Base-by-base conservation (phyloP, 2,113 vertebrate genomes). In the Notiomystis cincta region DNA sequence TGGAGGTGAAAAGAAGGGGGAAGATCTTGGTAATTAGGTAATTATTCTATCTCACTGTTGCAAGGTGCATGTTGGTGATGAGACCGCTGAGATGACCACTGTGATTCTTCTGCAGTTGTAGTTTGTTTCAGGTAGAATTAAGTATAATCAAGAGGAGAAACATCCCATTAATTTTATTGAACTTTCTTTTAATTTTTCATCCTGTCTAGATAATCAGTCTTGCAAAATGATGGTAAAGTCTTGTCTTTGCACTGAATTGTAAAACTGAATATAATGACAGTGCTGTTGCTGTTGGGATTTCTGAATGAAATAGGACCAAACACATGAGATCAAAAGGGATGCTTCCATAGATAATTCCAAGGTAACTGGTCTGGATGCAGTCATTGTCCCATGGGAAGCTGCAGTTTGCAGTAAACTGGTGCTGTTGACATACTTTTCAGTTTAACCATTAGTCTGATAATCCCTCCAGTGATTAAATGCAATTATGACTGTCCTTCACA, bases 81-180 rank as follows among this genome's bases (percentile, higher is more conserved):
- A 69, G 44, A 53, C 7, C 0, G 7, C 45, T 38, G 70, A 73
- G 54, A 61, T 75, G 27, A 22, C 10, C 67, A 85, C 23, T 57
- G 13, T 48, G 23, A 54, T 40, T 69, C 17, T 86, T 94, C 38
- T 25, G 27, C 33, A 66, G 1, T 5, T 31, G 4, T 53, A 33
- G 30, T 91, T 91, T 93, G 13, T 91, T 92, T 90, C 45, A 35
- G 25, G 28, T 75, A 62, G 19, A 70, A 56, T 42, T 67, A 78
- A 73, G 10, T n/a, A 9, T 71, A 84, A 66, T 89, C 37, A 58
- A 44, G 58, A 82, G 11, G 18, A 69, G 35, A 90, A 83, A 31
- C 20, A 54, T 38, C 27, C 1, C 1, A 20, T 73, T 73, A 58
- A 35, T 58, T 77, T 80, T 81, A 73, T 18, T 1, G 1, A 65